phyloP scores from a whole-genome alignment of 2,113 vertebrate species.

The Elaphurus davidianus region DNA sequence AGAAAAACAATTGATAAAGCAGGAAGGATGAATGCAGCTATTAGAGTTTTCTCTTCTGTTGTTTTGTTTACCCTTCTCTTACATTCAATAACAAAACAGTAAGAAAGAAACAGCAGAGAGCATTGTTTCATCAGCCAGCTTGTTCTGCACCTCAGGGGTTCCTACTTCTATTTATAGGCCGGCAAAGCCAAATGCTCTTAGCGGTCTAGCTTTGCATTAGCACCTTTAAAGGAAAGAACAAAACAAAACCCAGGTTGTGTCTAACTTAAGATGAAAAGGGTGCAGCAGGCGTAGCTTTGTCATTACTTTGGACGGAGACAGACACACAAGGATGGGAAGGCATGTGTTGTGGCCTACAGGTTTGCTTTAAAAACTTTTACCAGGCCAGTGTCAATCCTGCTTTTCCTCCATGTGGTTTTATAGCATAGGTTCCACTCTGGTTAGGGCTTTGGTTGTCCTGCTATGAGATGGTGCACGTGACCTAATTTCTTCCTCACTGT shows the following conservation, averaged over 20 bases:
- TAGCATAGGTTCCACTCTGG: not conserved
- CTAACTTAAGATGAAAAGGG: not conserved
- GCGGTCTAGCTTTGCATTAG: not conserved
- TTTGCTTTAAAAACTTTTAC: not conserved
- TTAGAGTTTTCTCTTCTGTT: not conserved
- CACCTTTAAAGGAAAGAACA: not conserved
- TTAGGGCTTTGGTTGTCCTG: not conserved
- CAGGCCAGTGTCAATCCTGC: not conserved
- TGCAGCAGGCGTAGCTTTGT: not conserved
- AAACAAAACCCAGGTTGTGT: not conserved
- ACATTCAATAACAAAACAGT: not conserved
- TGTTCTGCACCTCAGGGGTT: not conserved
- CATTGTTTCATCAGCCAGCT: not conserved
- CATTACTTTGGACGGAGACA: not conserved
- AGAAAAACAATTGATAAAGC: not conserved
- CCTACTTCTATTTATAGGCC: not conserved
- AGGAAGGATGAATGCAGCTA: not conserved
- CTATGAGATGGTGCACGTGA: not conserved
- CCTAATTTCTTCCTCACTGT: not conserved
- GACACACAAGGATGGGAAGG: not conserved
- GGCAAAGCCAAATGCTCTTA: not conserved
- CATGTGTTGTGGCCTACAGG: not conserved
- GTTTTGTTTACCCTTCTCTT: not conserved
- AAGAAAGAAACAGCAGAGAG: not conserved
- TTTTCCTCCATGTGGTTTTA: not conserved